These are phyloP conservation scores for Ferdinandea cuprea DNA, from an alignment of 2,888 invertebrate genomes.

Conservation along the genomic window DNA sequence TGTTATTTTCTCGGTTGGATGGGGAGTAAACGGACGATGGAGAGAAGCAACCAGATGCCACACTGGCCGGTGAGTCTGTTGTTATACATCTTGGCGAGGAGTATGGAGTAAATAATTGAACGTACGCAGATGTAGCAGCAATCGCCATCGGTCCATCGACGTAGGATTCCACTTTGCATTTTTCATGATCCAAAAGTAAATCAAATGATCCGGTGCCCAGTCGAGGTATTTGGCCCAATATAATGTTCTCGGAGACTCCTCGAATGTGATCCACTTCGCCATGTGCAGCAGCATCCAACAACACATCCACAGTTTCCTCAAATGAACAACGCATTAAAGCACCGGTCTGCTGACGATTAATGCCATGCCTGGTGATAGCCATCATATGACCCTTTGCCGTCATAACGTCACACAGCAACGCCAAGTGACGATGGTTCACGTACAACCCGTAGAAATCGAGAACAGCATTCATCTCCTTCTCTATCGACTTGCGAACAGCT, in stretches of 20 bases:
- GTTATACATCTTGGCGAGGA: constrained; percentile 19
- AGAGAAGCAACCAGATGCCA: constrained; percentile 71
- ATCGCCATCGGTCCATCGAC: constrained; percentile 88
- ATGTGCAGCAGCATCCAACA: constrained; percentile 97
- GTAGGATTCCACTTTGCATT: constrained; percentile 98
- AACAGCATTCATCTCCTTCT: constrained; percentile 99
- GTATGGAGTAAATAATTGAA: constrained; percentile 55
- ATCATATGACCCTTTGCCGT: constrained; percentile 99
- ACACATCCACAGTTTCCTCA: constrained; percentile 97
- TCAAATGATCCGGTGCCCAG: constrained; percentile 98
- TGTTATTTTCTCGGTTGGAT: constrained; percentile 33
- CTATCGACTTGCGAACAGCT: constrained; percentile 98
- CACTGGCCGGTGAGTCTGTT: constrained; percentile 48
- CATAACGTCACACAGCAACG: constrained; percentile 99
- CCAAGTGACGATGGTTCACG: constrained; percentile 98
- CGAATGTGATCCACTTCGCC: constrained; percentile 97
- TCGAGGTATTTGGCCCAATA: constrained; percentile 96
- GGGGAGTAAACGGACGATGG: constrained; percentile 84
- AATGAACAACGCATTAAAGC: constrained; percentile 99
- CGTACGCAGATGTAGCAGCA: constrained; percentile 61
- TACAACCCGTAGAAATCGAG: constrained; percentile 98
- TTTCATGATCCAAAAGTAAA: constrained; percentile 95
- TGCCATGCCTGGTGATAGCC: constrained; percentile 99
- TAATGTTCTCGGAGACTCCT: constrained; percentile 98
- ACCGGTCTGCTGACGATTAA: constrained; percentile 97